These are phyloP conservation scores for Mamestra brassicae DNA, from an alignment of 2,888 invertebrate genomes.

Conservation along the genomic window DNA sequence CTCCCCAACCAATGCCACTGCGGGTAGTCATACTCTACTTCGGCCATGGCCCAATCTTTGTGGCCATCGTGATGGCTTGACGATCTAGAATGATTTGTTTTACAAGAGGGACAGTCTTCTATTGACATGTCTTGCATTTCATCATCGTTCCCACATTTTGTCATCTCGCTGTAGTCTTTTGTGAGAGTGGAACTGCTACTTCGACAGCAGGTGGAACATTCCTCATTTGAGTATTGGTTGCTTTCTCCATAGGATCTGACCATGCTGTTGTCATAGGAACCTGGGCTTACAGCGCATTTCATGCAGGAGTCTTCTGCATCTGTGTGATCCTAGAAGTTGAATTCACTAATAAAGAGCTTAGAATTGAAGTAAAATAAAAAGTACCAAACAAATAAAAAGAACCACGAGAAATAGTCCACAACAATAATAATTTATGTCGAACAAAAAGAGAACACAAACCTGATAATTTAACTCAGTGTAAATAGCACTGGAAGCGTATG, in stretches of 20 bases:
- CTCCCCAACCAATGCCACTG: constrained; percentile 89
- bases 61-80: constrained; percentile 87
- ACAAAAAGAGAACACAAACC: constrained; percentile 68
- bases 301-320: constrained; percentile 90
- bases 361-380: constrained; percentile 42
- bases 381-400: background rate
- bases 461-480: constrained; percentile 89
- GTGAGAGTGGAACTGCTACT: constrained; percentile 88
- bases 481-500: constrained; percentile 94
- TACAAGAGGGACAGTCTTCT: constrained; percentile 88
- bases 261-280: constrained; percentile 90
- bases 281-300: constrained; percentile 90
- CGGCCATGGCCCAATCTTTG: constrained; percentile 87
- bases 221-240: constrained; percentile 88
- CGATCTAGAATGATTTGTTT: constrained; percentile 86
- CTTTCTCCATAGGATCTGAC: constrained; percentile 86
- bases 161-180: constrained; percentile 89
- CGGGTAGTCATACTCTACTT: constrained; percentile 88
- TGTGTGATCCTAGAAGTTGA: constrained; percentile 83
- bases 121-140: constrained; percentile 86
- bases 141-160: constrained; percentile 87
- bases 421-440: background rate
- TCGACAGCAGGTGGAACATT: constrained; percentile 88
- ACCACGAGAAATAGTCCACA: background rate
- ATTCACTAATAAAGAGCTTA: constrained; percentile 51